These are phyloP conservation scores for Scalopus aquaticus DNA, from an alignment of 2,113 vertebrate species.

Conservation along the genomic window DNA sequence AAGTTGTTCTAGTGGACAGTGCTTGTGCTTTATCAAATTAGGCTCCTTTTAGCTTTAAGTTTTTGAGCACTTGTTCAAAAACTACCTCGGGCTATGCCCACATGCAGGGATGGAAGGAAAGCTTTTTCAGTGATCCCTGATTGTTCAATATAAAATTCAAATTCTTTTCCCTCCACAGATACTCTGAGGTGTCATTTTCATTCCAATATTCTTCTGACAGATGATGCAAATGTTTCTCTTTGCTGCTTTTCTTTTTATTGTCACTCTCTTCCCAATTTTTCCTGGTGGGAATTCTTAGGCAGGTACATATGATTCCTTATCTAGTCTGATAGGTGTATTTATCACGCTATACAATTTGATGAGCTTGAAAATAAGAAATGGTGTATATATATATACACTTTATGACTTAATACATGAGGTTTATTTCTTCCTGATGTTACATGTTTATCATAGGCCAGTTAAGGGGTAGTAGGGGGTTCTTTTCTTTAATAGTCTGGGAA, in stretches of 20 bases:
- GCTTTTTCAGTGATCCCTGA: not conserved
- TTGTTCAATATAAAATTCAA: not conserved
- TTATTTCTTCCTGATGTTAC: not conserved
- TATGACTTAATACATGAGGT: not conserved
- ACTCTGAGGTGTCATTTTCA: not conserved
- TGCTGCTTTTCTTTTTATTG: not conserved
- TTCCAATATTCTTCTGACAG: not conserved
- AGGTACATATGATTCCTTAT: not conserved
- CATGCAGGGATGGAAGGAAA: not conserved
- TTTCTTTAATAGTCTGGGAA: not conserved
- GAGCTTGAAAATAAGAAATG: too few species aligned
- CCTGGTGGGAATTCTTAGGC: not conserved
- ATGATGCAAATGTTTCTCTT: not conserved
- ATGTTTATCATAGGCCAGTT: not conserved
- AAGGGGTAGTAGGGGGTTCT: not conserved
- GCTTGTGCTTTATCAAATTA: not conserved
- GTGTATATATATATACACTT: not conserved
- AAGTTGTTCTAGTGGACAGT: not conserved
- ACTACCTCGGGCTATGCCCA: not conserved
- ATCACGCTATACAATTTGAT: not conserved
- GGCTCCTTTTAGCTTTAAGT: not conserved
- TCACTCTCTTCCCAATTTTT: not conserved
- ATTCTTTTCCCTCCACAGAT: not conserved
- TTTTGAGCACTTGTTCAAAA: not conserved
- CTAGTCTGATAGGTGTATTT: not conserved